Base-by-base conservation (phyloP, 2,113 vertebrate species). In the Actenoides lindsayi region DNA sequence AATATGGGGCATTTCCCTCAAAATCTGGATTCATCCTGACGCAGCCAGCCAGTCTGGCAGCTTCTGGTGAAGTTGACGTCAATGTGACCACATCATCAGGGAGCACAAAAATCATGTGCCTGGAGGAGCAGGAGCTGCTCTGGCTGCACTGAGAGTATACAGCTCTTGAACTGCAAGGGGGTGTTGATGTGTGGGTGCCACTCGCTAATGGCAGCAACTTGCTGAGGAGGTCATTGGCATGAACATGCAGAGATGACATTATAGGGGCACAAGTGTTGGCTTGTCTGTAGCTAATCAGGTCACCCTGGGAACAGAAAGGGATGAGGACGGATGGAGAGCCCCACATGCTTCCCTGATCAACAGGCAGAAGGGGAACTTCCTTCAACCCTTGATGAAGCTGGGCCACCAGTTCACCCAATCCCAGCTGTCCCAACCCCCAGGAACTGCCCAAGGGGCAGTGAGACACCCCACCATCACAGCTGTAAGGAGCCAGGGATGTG, bases 81-180 rank as follows among this genome's bases (percentile, higher is more conserved):
- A 37, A 44, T 0, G 2, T 37, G 44, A 68, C 11, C 1, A 4
- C 2, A 1, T 35, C 41, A 28, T 8, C 17, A 18, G n/a, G 25
- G 48, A 64, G 35, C 41, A 31, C 21, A 19, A 56, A 83, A 35
- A 2, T 9, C 25, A 18, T 0, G 4, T 42, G 25, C 21, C 31
- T 59, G 31, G 64, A 42, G 63, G 11, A 62, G 50, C 17, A 18
- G 73, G 59, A 65, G 64, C 21, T 44, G 46, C 33, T 27, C 44
- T 21, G 54, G 44, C 74, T 31, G 10, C 4, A 1, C 31, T 0
- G 2, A 69, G 42, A 0, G 0, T n/a, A 5, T 6, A 19, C 0
- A 2, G 24, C 8, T 46, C 56, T 60, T 28, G 13, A 5, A 8
- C 19, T 25, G 13, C 9, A 10, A 30, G 30, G 15, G 10, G 8